Conservation (phyloP, 2,888 invertebrate species). For the Dolomedes plantarius region DNA sequence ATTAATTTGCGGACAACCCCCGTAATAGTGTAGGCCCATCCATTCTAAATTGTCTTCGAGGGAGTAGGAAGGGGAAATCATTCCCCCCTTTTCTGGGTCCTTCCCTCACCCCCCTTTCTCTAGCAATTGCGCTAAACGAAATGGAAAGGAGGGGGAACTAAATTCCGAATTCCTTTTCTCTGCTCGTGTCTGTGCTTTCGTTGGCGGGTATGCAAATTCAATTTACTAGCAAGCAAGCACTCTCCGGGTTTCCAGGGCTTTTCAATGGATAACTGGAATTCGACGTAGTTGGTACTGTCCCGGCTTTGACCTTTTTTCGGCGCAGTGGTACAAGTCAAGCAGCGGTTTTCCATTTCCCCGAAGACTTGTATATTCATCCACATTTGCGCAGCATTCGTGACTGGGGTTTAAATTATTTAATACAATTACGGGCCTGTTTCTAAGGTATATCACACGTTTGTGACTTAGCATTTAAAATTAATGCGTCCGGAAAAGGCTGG, state of each 20-base stretch:
- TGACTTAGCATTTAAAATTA: background rate
- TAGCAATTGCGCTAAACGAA: conserved; percentile 69
- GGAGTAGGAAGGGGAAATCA: conserved; percentile 12
- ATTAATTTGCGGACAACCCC: conserved; percentile 69
- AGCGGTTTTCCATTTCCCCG: background rate
- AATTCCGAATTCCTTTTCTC: conserved; percentile 68
- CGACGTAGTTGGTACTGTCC: conserved; percentile 21
- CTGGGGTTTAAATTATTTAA: background rate
- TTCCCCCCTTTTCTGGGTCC: background rate
- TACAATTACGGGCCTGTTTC: background rate
- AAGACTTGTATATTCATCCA: background rate
- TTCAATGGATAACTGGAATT: conserved; percentile 31
- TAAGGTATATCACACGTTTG: background rate
- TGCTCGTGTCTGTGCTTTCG: conserved; percentile 47
- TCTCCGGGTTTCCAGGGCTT: conserved; percentile 30
- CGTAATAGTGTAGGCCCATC: conserved; percentile 23
- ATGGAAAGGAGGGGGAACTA: conserved; percentile 48
- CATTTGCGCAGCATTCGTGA: background rate
- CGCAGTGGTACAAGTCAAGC: conserved; percentile 25
- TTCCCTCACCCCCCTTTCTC: conserved; percentile 2
- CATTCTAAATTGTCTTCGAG: conserved; percentile 57
- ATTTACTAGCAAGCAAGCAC: conserved; percentile 64
- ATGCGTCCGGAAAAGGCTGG: background rate
- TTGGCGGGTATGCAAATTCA: conserved; percentile 67
- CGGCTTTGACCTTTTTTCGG: background rate